These are phyloP conservation scores for Nothocercus nigrocapillus DNA, from an alignment of 2,113 vertebrate species.

Conservation along the genomic window DNA sequence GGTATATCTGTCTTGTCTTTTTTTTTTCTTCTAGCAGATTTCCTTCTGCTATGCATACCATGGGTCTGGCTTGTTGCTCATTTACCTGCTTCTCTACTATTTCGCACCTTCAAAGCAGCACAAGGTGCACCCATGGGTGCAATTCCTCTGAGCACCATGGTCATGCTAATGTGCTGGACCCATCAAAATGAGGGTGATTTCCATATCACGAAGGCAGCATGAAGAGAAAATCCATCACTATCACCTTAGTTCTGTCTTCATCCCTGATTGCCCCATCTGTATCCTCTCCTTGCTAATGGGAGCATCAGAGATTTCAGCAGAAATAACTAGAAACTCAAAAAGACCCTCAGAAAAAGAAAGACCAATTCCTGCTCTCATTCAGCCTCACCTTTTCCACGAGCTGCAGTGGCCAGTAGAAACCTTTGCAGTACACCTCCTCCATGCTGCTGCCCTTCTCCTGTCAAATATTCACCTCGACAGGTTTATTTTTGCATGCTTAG, in stretches of 20 bases:
- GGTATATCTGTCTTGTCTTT: neutral
- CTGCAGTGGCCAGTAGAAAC: neutral
- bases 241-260: fast-evolving
- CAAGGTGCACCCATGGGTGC: too few relatives aligned
- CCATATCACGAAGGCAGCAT: neutral
- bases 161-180: neutral
- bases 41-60: neutral
- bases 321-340: neutral
- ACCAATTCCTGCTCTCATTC: fast-evolving
- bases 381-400: neutral
- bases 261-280: neutral
- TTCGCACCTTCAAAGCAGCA: neutral
- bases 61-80: fast-evolving
- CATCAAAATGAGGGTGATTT: fast-evolving
- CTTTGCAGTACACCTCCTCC: neutral
- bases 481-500: neutral
- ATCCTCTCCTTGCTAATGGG: neutral
- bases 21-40: neutral
- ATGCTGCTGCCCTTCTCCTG: neutral
- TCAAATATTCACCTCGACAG: fast-evolving
- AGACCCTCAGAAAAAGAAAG: neutral
- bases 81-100: neutral
- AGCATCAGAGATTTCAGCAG: neutral
- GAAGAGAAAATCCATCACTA: neutral
- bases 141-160: too few relatives aligned